These are phyloP conservation scores for Cuculus canorus DNA, from an alignment of 2,797 vertebrate genomes.

Conservation along the genomic window DNA sequence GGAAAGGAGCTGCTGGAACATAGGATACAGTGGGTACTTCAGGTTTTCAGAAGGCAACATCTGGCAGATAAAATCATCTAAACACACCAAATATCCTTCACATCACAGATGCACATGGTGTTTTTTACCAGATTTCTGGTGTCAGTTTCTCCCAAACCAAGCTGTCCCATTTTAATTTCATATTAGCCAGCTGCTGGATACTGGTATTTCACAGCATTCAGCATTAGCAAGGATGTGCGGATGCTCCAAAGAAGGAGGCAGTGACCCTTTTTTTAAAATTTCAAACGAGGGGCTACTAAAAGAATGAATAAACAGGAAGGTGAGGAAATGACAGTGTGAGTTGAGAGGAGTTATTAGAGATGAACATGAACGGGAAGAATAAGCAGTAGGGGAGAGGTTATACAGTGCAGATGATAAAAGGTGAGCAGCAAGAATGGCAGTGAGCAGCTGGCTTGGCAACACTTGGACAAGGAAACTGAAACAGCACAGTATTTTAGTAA, in stretches of 20 bases:
- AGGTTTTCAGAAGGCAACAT: background rate
- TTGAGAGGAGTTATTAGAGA: background rate
- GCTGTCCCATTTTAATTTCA: background rate
- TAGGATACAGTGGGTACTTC: background rate
- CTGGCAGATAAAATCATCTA: background rate
- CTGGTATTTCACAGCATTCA: background rate
- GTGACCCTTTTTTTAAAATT: background rate
- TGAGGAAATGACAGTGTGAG: background rate
- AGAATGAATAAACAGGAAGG: conserved; percentile 14
- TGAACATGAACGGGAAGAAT: background rate
- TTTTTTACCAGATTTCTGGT: background rate
- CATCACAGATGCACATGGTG: background rate
- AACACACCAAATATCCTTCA: background rate
- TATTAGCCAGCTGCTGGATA: background rate
- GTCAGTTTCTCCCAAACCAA: background rate
- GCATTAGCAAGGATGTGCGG: background rate
- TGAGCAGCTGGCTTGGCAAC: fast-evolving
- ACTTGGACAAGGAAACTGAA: background rate
- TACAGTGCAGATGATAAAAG: background rate
- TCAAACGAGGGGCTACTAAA: background rate
- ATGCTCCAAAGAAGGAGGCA: background rate
- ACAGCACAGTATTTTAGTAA: background rate
- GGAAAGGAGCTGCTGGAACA: background rate
- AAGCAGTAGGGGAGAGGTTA: background rate
- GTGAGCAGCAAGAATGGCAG: background rate